phyloP scores from a whole-genome alignment of 2,888 invertebrate species.

The Aspidapion aeneum region DNA sequence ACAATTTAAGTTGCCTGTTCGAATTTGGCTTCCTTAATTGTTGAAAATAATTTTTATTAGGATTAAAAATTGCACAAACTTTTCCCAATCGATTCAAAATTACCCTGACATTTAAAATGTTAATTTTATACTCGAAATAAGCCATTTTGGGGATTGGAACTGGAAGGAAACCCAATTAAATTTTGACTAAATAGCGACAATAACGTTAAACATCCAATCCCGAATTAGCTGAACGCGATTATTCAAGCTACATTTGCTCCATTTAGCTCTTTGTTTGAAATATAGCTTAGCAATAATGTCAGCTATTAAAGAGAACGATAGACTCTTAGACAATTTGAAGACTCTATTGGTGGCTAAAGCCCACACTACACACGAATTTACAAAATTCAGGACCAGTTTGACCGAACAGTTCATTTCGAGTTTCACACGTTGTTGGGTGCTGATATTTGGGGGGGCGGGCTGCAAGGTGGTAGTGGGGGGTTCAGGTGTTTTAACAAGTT shows the following conservation, averaged over 20 bases:
- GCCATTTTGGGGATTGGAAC: not conserved
- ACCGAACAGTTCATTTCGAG: no score
- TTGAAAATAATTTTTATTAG: no score
- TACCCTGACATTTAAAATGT: not conserved
- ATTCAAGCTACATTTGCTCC: slow-evolving; percentile 26
- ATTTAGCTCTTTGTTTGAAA: slow-evolving; percentile 26
- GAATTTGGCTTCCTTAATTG: no score
- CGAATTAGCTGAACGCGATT: slow-evolving; percentile 24
- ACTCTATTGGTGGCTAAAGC: no score
- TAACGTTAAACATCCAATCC: slow-evolving; percentile 1
- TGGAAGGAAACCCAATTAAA: not conserved
- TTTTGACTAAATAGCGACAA: not conserved
- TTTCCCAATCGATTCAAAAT: not conserved
- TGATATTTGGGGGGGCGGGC: no score
- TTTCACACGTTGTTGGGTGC: no score
- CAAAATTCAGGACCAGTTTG: no score
- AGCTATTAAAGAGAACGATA: slow-evolving; percentile 24
- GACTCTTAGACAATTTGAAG: slow-evolving; percentile 17
- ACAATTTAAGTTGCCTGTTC: no score
- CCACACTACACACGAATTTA: no score
- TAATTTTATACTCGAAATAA: not conserved
- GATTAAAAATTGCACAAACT: no score
- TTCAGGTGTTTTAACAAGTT: no score
- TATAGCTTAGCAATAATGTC: slow-evolving; percentile 27
- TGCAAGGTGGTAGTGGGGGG: no score